Evolutionary conservation across 2,113 vertebrate genomes (phyloP), one percentile per base, ranked within the genome.

Genomic region (Sarotherodon lohbergeri): DNA sequence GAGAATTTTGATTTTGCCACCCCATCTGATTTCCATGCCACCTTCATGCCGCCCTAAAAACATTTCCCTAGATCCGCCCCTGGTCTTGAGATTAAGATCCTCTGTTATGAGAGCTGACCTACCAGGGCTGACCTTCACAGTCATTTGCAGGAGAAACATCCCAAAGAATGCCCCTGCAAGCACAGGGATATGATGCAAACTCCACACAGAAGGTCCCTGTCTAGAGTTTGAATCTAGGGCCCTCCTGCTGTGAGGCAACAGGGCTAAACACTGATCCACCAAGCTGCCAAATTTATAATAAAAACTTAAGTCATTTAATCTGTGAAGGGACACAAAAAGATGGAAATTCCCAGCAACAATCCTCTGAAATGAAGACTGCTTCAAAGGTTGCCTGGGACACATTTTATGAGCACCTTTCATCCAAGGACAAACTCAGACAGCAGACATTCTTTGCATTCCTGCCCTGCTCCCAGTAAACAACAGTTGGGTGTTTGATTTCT

Each of bases 381-480:
- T 91, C 56, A 87, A 79, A 78, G 56, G 76, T 86, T 85, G 80
- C 88, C 89, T 66, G 85, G 84, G 87, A 89, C 56, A 52, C 55
- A 50, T 63, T 93, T 92, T 91, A 94, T 86, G 91, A 94, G 90
- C 88, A 89, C 88, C 91, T 90, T 91, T 94, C 41, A 83, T 83
- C 94, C 86, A 87, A 90, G 90, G 86, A 86, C 79, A 71, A 90
- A 89, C 76, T 93, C 91, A 95, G 95, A 96, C 85, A 2, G 83
- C 90, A 96, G 94, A 96, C 96, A 96, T 96, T 96, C 95, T 92
- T 92, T 41, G 54, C 90, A 95, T 96, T 96, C 95, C 83, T 83
- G 78, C 54, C 27, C 39, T 46, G 48, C 90, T 32, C 76, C 80
- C 89, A 90, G 87, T 93, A 95, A 95, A 93, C 91, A 93, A 39